phyloP scores from a whole-genome alignment of 2,888 invertebrate species.

The Pseudoips prasinana region DNA sequence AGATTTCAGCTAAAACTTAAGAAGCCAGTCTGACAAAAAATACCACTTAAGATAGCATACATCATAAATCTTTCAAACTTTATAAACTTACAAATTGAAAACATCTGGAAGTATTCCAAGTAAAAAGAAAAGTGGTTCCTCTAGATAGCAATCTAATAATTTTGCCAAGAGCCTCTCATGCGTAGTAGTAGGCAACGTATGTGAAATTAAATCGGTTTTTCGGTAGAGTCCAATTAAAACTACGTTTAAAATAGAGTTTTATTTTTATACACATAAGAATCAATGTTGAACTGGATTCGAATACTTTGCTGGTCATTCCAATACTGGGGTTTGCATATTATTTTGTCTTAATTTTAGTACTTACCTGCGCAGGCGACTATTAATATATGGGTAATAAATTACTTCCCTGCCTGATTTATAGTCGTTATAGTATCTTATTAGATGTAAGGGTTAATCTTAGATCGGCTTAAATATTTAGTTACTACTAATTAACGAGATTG shows the following conservation, averaged over 20 bases:
- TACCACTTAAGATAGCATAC: slow-evolving; percentile 5
- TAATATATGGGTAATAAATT: slow-evolving; percentile 43
- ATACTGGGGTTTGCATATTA: no score
- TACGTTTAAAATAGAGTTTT: no score
- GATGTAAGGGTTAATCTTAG: neutral
- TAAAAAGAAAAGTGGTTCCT: slow-evolving; percentile 20
- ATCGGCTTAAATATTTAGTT: no score
- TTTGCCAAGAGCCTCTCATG: slow-evolving; percentile 31
- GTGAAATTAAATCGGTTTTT: slow-evolving; percentile 36
- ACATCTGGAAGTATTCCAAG: slow-evolving; percentile 31
- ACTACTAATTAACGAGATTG: no score
- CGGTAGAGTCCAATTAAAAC: no score
- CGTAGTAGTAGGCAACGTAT: slow-evolving; percentile 24
- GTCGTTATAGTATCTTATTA: neutral
- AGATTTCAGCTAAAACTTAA: no score
- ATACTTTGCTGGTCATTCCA: no score
- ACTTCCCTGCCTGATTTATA: slow-evolving; percentile 38
- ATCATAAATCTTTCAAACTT: slow-evolving; percentile 15
- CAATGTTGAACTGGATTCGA: no score
- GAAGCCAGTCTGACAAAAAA: no score
- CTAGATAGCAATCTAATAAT: slow-evolving; percentile 32
- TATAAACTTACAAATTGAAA: slow-evolving; percentile 27
- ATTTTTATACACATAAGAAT: no score
- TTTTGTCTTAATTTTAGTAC: slow-evolving; percentile 37
- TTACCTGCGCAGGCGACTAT: slow-evolving; percentile 37